A percentile compares a stretch with the other conserved stretches of the same genome.
phyloP scores from a whole-genome alignment of 1,140 invertebrate genomes.

The Orchesella cincta region DNA sequence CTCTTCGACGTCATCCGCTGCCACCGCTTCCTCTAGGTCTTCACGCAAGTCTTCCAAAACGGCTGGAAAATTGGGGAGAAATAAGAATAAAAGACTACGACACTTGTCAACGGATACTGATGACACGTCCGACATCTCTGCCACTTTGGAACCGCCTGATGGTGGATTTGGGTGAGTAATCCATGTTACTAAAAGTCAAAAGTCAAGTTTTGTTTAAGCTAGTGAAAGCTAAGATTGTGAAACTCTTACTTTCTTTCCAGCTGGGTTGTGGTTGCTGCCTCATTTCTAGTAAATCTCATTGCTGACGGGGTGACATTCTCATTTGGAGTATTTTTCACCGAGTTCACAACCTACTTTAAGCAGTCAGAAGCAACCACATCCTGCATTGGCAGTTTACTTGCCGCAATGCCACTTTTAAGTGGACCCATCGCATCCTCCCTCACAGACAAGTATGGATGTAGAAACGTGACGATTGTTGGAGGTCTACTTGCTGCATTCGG shows the following conservation, averaged over 20 bases:
- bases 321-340: conserved; percentile 83
- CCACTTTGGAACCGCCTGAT: conserved; percentile 62
- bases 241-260: conserved; percentile 59
- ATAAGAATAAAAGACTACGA: conserved; percentile 31
- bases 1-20: neutral
- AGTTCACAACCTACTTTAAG: conserved; percentile 82
- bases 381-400: conserved; percentile 85
- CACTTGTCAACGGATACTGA: conserved; percentile 48
- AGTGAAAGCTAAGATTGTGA: neutral
- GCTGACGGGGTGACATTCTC: conserved; percentile 94
- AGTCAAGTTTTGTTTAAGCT: neutral
- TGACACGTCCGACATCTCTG: conserved; percentile 43
- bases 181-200: neutral
- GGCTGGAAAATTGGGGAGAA: neutral
- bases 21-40: neutral
- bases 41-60: conserved; percentile 17
- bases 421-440: conserved; percentile 86
- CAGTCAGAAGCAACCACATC: conserved; percentile 83
- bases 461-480: conserved; percentile 76
- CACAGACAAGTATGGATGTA: conserved; percentile 83
- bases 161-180: conserved; percentile 73
- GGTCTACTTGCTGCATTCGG: conserved; percentile 74
- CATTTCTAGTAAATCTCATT: conserved; percentile 87
- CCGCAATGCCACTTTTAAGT: conserved; percentile 84
- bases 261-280: conserved; percentile 76